phyloP scores from a whole-genome alignment of 2,113 vertebrate genomes.

The Sus scrofa region T2T-Sscrofa CM000826.6:152722001-152722500 shows the following conservation, averaged over 20 bases:
- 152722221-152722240: slow-evolving; percentile 57
- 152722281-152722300: slow-evolving; percentile 72
- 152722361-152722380: not conserved
- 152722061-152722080: not conserved
- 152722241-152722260: slow-evolving; percentile 72
- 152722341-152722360: slow-evolving; percentile 20
- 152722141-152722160: not conserved
- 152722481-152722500: not conserved
- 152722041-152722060: not conserved
- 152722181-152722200: not conserved
- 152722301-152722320: slow-evolving; percentile 70
- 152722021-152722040: not conserved
- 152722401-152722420: not conserved
- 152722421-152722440: not conserved
- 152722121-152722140: not conserved
- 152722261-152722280: slow-evolving; percentile 63
- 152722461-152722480: not conserved
- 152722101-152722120: not conserved
- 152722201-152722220: not conserved
- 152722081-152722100: not conserved
- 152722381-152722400: not conserved
- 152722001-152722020: not conserved
- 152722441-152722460: not conserved
- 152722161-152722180: not conserved
- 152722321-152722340: slow-evolving; percentile 60